phyloP scores from a whole-genome alignment of 1,140 invertebrate species.

The Hyphantria cunea region DNA sequence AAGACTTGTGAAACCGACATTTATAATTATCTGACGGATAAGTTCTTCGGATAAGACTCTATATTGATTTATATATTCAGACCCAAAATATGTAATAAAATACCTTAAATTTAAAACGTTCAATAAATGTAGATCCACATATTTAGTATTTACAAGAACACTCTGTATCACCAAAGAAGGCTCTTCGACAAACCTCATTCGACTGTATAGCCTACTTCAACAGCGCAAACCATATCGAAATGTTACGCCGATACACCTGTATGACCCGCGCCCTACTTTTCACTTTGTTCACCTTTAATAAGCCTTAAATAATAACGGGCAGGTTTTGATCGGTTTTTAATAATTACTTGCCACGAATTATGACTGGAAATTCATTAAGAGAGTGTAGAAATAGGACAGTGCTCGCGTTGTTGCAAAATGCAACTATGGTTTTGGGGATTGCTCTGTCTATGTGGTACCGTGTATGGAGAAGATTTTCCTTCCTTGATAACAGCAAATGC shows the following conservation, averaged over 20 bases:
- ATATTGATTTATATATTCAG: no score
- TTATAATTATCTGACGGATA: no score
- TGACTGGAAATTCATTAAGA: slow-evolving; percentile 50
- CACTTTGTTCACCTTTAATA: slow-evolving; percentile 41
- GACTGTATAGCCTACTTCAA: neutral
- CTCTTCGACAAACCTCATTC: no score
- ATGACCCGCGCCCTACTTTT: no score
- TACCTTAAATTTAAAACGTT: no score
- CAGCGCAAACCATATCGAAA: slow-evolving; percentile 37
- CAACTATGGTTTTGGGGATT: slow-evolving; percentile 46
- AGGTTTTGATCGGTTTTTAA: slow-evolving; percentile 41
- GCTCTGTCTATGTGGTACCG: slow-evolving; percentile 37
- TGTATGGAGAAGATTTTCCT: slow-evolving; percentile 83
- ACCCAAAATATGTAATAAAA: no score
- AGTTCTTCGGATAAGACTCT: no score
- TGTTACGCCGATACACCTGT: slow-evolving; percentile 45
- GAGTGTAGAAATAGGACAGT: slow-evolving; percentile 21
- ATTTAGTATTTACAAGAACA: no score
- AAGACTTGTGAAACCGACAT: no score
- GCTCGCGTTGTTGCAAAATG: slow-evolving; percentile 47
- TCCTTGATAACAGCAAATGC: slow-evolving; percentile 87
- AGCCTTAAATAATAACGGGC: slow-evolving; percentile 49
- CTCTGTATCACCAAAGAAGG: no score
- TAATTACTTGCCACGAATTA: slow-evolving; percentile 54
- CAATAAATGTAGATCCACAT: no score